These are phyloP conservation scores for Hydractinia symbiolongicarpus DNA, from an alignment of 30 jellyfish, hydroid and myxozoan species.

Conservation along the genomic window DNA sequence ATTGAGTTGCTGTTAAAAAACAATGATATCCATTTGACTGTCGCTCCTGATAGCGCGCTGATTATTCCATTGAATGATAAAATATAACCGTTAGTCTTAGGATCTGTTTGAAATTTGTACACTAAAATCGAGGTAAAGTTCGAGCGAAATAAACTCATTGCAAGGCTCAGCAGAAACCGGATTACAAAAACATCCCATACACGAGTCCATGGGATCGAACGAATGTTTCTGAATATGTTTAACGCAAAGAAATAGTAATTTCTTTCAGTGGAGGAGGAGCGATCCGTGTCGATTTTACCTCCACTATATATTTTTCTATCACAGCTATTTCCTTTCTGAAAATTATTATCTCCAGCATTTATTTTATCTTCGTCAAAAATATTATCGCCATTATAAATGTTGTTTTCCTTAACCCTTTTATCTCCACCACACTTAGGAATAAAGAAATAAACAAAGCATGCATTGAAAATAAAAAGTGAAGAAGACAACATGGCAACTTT, in stretches of 20 bases:
- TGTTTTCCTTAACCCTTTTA: background rate
- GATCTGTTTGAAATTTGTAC: conserved; percentile 58
- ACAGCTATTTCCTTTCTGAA: background rate
- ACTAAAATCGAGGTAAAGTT: conserved; percentile 65
- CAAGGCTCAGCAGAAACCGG: conserved; percentile 66
- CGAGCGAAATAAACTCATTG: conserved; percentile 68
- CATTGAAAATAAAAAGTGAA: conserved; percentile 44
- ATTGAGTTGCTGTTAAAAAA: conserved; percentile 34
- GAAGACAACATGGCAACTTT: conserved; percentile 61
- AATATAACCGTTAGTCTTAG: conserved; percentile 71
- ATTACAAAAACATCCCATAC: conserved; percentile 65
- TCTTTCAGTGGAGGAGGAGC: too few species aligned
- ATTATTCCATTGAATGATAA: conserved; percentile 72
- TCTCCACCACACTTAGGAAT: background rate
- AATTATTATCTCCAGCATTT: background rate
- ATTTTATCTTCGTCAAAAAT: background rate
- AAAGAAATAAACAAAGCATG: conserved; percentile 33
- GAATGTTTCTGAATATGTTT: conserved; percentile 30
- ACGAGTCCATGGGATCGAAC: conserved; percentile 61
- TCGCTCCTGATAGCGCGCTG: conserved; percentile 56
- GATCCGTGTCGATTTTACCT: background rate
- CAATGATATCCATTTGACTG: conserved; percentile 53
- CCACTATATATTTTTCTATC: background rate
- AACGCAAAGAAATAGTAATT: background rate
- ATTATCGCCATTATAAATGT: background rate